Conservation (phyloP, 1,140 invertebrate genomes). For the Aphelenchoides avenae region DNA sequence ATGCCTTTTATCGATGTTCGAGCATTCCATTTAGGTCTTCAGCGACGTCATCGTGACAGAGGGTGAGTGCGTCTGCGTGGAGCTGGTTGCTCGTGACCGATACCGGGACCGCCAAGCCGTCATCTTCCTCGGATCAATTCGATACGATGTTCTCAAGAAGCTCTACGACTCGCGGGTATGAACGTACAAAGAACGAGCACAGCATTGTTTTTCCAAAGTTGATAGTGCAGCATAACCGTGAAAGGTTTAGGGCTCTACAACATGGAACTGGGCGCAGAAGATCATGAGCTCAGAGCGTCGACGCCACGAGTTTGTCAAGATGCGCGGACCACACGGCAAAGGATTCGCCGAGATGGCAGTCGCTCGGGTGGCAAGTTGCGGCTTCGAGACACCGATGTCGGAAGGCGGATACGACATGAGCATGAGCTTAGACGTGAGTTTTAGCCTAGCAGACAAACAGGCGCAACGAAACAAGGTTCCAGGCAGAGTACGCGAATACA, state of each 20-base stretch:
- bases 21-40: conserved; percentile 69
- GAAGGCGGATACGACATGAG: conserved; percentile 65
- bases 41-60: conserved; percentile 85
- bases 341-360: conserved; percentile 97
- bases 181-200: no score
- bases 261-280: conserved; percentile 91
- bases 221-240: not conserved
- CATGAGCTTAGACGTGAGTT: conserved; percentile 5
- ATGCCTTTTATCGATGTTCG: conserved; percentile 3
- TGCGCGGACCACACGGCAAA: conserved; percentile 92
- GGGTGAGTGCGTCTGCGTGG: conserved; percentile 96
- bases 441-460: not conserved
- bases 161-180: conserved; percentile 89
- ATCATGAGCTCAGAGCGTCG: conserved; percentile 74
- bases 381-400: conserved; percentile 87
- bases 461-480: conserved; percentile 2
- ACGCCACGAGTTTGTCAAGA: conserved; percentile 89
- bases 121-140: conserved; percentile 90
- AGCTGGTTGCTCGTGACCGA: conserved; percentile 83
- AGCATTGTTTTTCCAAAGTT: not conserved
- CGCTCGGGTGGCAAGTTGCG: conserved; percentile 77
- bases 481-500: conserved; percentile 28
- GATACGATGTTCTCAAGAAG: conserved; percentile 90
- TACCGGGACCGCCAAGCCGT: conserved; percentile 74
- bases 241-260: conserved; percentile 87